Conservation (phyloP, 2,113 vertebrate genomes). For the Corvus hawaiiensis region DNA sequence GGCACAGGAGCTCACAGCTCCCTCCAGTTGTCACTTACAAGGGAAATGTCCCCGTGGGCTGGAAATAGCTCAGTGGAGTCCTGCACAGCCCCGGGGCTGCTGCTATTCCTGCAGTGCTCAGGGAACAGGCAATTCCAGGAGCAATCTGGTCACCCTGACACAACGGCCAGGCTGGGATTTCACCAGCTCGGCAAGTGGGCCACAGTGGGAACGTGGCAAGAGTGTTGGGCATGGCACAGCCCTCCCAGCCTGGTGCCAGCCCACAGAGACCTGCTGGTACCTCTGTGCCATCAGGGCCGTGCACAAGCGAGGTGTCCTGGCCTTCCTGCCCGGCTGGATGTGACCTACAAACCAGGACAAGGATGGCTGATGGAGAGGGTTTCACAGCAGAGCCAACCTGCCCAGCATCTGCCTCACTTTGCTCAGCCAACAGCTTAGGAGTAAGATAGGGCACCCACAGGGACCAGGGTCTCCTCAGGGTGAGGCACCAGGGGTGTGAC, state of each 20-base stretch:
- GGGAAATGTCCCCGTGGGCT: background rate
- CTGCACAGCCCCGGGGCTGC: background rate
- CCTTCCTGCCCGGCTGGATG: background rate
- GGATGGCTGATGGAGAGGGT: background rate
- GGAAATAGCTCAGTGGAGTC: background rate
- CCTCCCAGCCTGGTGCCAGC: background rate
- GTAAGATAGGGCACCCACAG: background rate
- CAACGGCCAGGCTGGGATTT: background rate
- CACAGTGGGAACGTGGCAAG: fast-evolving
- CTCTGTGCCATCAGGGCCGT: background rate
- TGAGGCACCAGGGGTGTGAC: background rate
- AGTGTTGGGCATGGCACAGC: fast-evolving
- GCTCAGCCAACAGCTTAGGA: background rate
- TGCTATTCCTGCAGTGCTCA: background rate
- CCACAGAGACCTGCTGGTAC: background rate
- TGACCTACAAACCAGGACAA: background rate
- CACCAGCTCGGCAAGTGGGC: fast-evolving
- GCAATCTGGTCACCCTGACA: background rate
- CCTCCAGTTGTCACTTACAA: background rate
- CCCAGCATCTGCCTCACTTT: background rate
- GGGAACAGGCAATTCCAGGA: background rate
- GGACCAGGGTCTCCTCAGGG: background rate
- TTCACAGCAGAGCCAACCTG: background rate
- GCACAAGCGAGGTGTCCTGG: fast-evolving
- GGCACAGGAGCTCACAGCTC: background rate